Percentiles rank a stretch among this genome's conserved stretches.
Conservation (phyloP, 1,140 invertebrate genomes). For the Zaprionus ornatus region DNA sequence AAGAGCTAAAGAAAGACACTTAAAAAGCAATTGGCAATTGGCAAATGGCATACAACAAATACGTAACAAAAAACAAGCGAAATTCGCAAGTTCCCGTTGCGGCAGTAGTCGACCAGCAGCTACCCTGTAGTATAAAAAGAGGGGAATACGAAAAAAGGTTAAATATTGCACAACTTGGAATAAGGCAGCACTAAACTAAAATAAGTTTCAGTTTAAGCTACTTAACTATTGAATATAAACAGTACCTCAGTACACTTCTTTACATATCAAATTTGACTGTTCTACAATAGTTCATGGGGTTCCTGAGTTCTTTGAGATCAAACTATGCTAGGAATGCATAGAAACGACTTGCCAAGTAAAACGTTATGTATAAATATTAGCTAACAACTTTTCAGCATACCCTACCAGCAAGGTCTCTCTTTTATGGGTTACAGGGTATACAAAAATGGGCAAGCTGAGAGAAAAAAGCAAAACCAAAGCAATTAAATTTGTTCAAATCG, state of each 20-base stretch:
- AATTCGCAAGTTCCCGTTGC: neutral
- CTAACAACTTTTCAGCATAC: neutral
- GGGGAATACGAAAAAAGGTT: neutral
- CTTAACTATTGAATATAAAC: neutral
- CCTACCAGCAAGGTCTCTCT: too few relatives aligned
- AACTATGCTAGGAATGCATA: neutral
- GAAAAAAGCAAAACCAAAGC: slow-evolving; percentile 57
- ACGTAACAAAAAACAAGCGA: slow-evolving; percentile 13
- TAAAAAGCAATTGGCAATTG: slow-evolving; percentile 75
- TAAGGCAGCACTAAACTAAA: too few relatives aligned
- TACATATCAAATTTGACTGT: neutral
- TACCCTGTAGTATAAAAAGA: slow-evolving; percentile 22
- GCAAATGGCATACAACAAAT: slow-evolving; percentile 57
- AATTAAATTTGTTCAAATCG: slow-evolving; percentile 80
- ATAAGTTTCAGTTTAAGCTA: too few relatives aligned
- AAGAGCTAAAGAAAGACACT: slow-evolving; percentile 45
- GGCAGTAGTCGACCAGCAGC: neutral
- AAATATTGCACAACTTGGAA: neutral
- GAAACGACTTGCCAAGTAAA: too few relatives aligned
- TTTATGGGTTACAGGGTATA: neutral
- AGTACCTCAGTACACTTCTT: neutral
- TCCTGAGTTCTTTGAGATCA: neutral
- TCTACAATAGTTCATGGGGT: neutral
- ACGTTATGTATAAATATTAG: too few relatives aligned
- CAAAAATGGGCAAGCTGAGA: slow-evolving; percentile 7